Percentiles rank a stretch among this genome's conserved stretches.
Conservation (phyloP, 2,888 invertebrate genomes). For the Sinelater perroti region DNA sequence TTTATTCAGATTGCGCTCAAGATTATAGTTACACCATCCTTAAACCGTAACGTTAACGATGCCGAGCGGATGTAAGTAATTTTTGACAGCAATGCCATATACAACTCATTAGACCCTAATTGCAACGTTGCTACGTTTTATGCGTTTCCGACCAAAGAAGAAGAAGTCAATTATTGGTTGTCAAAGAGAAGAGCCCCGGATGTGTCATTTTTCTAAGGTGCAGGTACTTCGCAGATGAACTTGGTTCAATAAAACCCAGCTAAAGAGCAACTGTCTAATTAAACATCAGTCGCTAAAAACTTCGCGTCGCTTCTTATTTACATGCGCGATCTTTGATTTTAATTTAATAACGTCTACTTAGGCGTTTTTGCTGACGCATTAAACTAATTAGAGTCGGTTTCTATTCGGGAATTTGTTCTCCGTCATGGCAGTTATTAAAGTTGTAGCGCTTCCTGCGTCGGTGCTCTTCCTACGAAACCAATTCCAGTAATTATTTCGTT, state of each 20-base stretch:
- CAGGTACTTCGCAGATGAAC: not conserved
- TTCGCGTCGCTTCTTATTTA: conserved; percentile 12
- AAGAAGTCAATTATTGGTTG: too few species aligned
- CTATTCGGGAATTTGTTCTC: conserved; percentile 13
- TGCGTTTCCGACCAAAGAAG: too few species aligned
- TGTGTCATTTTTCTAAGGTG: too few species aligned
- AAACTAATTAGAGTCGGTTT: conserved; percentile 21
- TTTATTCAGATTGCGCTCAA: too few species aligned
- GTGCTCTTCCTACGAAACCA: not conserved
- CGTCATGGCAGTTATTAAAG: conserved; percentile 2
- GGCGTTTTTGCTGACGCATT: conserved; percentile 11
- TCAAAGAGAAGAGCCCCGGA: too few species aligned
- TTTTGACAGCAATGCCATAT: too few species aligned
- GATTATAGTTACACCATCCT: too few species aligned
- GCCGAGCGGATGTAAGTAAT: too few species aligned
- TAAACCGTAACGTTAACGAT: too few species aligned
- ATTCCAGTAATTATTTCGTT: conserved; percentile 1
- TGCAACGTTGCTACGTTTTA: too few species aligned
- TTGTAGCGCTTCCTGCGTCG: conserved; percentile 5
- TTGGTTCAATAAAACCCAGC: conserved; percentile 6
- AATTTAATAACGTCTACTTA: conserved; percentile 4
- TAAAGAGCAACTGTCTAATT: conserved; percentile 16
- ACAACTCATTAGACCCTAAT: too few species aligned
- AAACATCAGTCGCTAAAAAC: conserved; percentile 14
- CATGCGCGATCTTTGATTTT: conserved; percentile 7